Percentiles rank a stretch among this genome's conserved stretches.
Evolutionary conservation across 2,888 invertebrate species (phyloP).

Genomic region (Nephrotoma appendiculata): DNA sequence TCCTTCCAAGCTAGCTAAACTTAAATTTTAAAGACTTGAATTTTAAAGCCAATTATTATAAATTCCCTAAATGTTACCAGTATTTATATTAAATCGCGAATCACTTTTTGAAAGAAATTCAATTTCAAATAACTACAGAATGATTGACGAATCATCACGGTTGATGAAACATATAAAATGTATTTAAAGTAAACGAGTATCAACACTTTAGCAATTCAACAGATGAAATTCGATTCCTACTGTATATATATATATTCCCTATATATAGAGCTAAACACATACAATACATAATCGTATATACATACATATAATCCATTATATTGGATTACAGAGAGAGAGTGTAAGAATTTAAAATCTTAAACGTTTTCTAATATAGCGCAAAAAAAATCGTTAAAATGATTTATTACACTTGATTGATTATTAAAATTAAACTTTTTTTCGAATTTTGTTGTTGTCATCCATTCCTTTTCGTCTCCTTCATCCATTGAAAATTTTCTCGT

Average conservation of each 20-base stretch:
- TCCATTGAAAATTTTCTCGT: background rate
- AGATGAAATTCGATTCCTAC: background rate
- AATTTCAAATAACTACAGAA: background rate
- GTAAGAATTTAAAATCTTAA: background rate
- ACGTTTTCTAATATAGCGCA: background rate
- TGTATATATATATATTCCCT: background rate
- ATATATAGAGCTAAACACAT: background rate
- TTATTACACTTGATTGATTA: background rate
- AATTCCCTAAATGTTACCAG: background rate
- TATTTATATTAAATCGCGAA: background rate
- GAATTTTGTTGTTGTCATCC: background rate
- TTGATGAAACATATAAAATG: background rate
- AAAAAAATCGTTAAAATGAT: background rate
- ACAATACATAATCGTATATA: background rate
- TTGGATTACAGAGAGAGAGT: background rate
- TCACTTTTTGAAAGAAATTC: background rate
- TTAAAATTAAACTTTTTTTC: background rate
- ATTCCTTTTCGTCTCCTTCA: background rate
- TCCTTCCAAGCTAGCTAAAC: too few species aligned
- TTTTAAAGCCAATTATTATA: background rate
- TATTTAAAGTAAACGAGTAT: background rate
- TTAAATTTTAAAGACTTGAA: too few species aligned
- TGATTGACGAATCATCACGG: background rate
- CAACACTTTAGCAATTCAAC: background rate
- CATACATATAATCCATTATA: background rate